Evolutionary conservation across 2,888 invertebrate species (phyloP), one percentile per base, ranked within the genome.

Genomic region (Caprella mutica): DNA sequence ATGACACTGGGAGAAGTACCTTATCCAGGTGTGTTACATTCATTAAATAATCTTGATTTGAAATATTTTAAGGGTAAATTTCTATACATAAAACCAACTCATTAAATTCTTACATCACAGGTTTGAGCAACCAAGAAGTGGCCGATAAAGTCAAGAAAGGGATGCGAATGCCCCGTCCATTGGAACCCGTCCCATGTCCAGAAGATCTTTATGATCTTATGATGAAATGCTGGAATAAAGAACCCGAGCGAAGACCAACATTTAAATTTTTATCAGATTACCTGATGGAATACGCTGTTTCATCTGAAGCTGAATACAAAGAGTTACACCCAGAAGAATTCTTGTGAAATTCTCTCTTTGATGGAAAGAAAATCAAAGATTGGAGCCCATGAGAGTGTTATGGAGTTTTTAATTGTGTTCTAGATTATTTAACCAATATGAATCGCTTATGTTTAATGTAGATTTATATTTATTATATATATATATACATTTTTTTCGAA

Each of bases 51-150:
- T 97, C 98, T 76, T 97, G 97, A 0, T 94, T 98, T 8, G 94
- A 96, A 72, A 96, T 94, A 94, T 94, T 94, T 1, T 91, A 93
- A 1, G 93, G 93, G 0, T 93, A 94, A 74, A 94, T 93, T 1
- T 92, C 93, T 29, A 83, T 90, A 52, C 90, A 90, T 71, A 91
- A 91, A 43, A 81, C 85, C 33, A 33, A 33, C 8, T 12, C 33
- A 33, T 33, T 33, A 12, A 12, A 33, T 12, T 12, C 21, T 40
- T 6, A 19, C 8, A 19, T 21, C 70, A 4, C 67, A 81, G 82
- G 94, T 56, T 85, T 96, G 82, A 89, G 90, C 70, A 93, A 94
- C 56, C 83, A 92, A 51, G 94, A 97, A 73, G 96, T 96, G 8
- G 89, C 96, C 67, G 92, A 93, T 8, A 2, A 30, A 21, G 48